Evolutionary conservation across 2,888 invertebrate genomes (phyloP).

Genomic region (Zygogramma bicolorata): DNA sequence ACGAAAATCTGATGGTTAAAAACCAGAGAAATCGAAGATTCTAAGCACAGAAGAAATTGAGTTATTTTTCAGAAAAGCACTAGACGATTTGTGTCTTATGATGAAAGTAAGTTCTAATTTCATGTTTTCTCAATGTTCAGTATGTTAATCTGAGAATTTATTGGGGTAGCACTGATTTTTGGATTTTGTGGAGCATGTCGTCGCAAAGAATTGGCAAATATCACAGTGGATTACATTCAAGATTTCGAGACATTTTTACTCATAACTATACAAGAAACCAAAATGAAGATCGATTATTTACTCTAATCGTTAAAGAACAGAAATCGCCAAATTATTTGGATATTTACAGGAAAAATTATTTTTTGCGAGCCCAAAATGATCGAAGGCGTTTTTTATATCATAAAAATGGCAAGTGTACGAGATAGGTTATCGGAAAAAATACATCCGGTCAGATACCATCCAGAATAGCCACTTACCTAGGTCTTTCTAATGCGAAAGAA

Average conservation of each 20-base stretch:
- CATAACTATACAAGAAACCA: constrained; percentile 5
- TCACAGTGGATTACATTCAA: not conserved
- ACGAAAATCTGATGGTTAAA: constrained; percentile 22
- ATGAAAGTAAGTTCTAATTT: constrained; percentile 16
- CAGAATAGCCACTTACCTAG: not conserved
- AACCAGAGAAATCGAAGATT: constrained; percentile 20
- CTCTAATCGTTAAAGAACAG: constrained; percentile 6
- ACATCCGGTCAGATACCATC: not conserved
- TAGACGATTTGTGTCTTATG: constrained; percentile 23
- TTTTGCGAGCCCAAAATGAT: not conserved
- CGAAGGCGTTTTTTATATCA: not conserved
- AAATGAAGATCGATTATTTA: no score
- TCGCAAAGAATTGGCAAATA: not conserved
- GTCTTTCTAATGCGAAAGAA: not conserved
- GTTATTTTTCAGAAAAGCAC: constrained; percentile 21
- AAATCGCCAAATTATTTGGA: constrained; percentile 12
- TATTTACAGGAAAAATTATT: not conserved
- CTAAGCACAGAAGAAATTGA: constrained; percentile 18
- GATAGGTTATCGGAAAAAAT: no score
- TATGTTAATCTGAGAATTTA: not conserved
- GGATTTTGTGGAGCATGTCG: constrained; percentile 7
- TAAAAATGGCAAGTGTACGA: no score
- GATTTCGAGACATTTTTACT: constrained; percentile 10
- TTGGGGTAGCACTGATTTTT: constrained; percentile 7
- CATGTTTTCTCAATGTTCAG: constrained; percentile 7